Conservation (phyloP, 2,113 vertebrate genomes). For the Alethe castanea region DNA sequence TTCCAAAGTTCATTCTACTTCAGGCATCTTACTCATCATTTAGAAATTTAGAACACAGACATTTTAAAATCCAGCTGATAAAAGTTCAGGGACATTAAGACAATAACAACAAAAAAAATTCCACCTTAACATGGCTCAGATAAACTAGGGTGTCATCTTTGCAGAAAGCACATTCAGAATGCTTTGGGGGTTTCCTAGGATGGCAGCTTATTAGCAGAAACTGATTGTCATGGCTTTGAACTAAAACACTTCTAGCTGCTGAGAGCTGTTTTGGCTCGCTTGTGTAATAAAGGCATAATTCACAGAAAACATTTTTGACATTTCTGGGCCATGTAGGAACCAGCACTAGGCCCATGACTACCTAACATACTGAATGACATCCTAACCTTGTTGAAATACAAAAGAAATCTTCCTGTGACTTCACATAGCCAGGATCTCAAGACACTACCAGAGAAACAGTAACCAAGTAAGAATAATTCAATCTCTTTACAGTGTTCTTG, state of each 20-base stretch:
- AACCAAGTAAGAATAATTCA: not conserved
- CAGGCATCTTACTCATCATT: not conserved
- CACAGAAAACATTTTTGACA: constrained; percentile 10
- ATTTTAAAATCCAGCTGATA: not conserved
- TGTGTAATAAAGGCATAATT: not conserved
- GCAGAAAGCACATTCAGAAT: not conserved
- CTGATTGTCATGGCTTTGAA: constrained; percentile 1
- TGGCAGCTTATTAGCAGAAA: constrained; percentile 42
- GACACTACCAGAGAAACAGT: not conserved
- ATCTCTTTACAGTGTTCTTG: not conserved
- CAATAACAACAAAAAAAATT: not conserved
- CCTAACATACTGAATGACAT: not conserved
- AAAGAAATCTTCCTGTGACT: not conserved
- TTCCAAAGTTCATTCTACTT: not conserved
- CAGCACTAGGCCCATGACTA: not conserved
- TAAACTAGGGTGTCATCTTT: not conserved
- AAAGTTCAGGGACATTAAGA: not conserved
- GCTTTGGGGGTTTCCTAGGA: not conserved
- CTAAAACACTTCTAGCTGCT: not conserved
- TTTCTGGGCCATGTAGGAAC: not conserved
- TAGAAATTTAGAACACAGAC: not conserved
- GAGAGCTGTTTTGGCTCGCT: not conserved
- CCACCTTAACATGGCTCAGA: not conserved
- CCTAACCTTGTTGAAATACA: not conserved
- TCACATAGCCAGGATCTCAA: not conserved